Conservation (phyloP, 2,797 vertebrate species). For the Lagorchestes hirsutus region DNA sequence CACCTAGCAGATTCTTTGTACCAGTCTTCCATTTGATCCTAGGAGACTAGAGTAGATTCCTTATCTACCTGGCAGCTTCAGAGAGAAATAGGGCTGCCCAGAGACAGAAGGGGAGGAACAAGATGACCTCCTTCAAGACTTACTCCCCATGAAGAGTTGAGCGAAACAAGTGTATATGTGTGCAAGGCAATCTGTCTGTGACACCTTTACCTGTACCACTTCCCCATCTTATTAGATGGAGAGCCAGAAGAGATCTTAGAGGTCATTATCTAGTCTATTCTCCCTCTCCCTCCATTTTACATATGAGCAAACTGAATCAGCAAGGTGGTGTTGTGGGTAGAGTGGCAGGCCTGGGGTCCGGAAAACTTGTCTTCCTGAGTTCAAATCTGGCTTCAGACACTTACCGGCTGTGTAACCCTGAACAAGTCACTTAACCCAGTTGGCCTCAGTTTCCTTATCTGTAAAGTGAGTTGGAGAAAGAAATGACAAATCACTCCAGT, state of each 20-base stretch:
- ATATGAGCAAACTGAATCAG: conserved; percentile 24
- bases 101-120: neutral
- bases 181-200: neutral
- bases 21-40: neutral
- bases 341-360: neutral
- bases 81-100: neutral
- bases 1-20: neutral
- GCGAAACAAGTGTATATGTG: neutral
- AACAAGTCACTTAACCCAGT: neutral
- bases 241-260: conserved; percentile 31
- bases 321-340: neutral
- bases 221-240: neutral
- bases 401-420: neutral
- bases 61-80: neutral
- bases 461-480: neutral
- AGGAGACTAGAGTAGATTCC: neutral
- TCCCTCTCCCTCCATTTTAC: neutral
- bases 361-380: neutral
- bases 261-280: neutral
- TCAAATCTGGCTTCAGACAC: no score
- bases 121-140: neutral
- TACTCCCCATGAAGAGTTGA: neutral
- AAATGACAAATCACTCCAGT: neutral
- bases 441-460: neutral
- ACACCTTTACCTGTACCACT: neutral